Evolutionary conservation across 2,797 vertebrate genomes (phyloP), one percentile per base, ranked within the genome.

Genomic region (Takifugu rubripes): DNA sequence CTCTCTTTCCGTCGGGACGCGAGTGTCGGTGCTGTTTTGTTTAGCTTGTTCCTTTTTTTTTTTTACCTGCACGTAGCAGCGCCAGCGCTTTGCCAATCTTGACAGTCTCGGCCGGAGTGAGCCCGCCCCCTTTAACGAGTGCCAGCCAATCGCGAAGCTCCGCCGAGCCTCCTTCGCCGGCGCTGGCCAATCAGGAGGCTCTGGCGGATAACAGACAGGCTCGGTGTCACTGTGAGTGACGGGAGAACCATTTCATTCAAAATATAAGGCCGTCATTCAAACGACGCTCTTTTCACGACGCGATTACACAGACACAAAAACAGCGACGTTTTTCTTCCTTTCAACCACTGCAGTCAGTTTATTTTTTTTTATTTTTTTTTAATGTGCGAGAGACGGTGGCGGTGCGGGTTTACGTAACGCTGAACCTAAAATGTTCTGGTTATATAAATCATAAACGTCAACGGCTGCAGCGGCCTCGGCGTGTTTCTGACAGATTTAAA

Each of bases 51-150:
- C 76, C 72, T 75, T 89, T 63, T 86, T 90, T 25, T 14, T 7
- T 87, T 64, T 87, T 90, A 92, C 91, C 91, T 93, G 90, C 84
- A 78, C 70, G 69, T 73, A 78, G 79, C 84, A 77, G 69, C 79
- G 70, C 74, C 80, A 87, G 84, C 79, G 72, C 72, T 21, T 81
- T 80, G 78, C 88, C 84, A 87, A 87, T 89, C 87, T 89, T 91
- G 90, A 92, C 90, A 90, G 87, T 85, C 82, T 69, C 74, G 71
- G 69, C 66, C 45, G 59, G 45, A 33, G 14, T 70, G 51, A 5
- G 77, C 87, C 91, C 90, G 81, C 90, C 92, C 64, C 16, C 64
- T 31, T 56, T 2, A 1, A 15, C 49, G 0, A 43, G 29, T 25
- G 0, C 51, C 21, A 7, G 16, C 88, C 88, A 89, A 92, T 92